These are phyloP conservation scores for Thysanoteuthis rhombus DNA, from an alignment of 2,888 invertebrate species.

Conservation along the genomic window DNA sequence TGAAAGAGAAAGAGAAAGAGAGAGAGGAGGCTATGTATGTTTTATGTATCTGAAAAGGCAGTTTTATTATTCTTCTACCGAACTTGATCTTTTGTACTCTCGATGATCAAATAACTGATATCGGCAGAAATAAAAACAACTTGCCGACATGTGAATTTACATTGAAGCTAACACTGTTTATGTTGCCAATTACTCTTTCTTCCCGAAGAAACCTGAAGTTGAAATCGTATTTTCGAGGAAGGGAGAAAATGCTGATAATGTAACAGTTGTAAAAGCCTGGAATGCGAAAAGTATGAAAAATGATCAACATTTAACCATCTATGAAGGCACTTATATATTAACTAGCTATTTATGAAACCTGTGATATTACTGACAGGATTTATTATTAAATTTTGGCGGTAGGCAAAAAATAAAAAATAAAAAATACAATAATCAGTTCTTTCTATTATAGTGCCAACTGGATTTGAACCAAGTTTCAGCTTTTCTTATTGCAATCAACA, in stretches of 20 bases:
- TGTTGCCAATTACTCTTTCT: background rate
- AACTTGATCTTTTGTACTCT: background rate
- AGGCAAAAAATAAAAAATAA: too few species aligned
- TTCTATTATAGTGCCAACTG: too few species aligned
- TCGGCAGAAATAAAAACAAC: background rate
- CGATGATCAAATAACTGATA: background rate
- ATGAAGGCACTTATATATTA: too few species aligned
- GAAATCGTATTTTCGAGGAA: background rate
- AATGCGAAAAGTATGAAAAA: too few species aligned
- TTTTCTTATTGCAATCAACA: too few species aligned
- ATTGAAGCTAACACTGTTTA: background rate
- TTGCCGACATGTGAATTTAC: background rate
- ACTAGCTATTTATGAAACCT: too few species aligned
- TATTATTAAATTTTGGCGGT: too few species aligned
- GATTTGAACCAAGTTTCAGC: too few species aligned
- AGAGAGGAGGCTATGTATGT: background rate
- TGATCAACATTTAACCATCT: too few species aligned
- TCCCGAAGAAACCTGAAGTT: background rate
- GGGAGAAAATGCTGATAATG: background rate
- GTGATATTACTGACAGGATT: too few species aligned
- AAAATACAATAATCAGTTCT: too few species aligned
- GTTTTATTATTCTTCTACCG: background rate
- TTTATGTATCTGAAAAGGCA: background rate
- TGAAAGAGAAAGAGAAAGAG: background rate
- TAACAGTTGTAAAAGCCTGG: too few species aligned